phyloP scores from a whole-genome alignment of 2,113 vertebrate genomes.

The Canis aureus region DNA sequence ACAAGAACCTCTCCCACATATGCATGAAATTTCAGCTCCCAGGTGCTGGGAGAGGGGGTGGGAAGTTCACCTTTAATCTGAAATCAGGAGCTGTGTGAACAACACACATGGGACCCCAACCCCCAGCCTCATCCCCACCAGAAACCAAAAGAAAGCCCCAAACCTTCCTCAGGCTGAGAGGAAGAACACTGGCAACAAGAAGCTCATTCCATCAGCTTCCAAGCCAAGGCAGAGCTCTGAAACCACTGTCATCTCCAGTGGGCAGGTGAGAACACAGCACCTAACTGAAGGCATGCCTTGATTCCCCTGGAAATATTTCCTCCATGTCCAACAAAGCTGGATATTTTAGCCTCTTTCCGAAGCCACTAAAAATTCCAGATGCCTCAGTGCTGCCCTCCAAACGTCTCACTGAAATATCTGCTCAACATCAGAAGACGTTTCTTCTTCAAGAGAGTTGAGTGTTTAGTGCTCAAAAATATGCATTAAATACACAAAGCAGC shows the following conservation, averaged over 20 bases:
- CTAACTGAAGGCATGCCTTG: neutral
- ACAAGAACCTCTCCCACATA: neutral
- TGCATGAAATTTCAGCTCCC: neutral
- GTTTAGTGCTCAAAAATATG: neutral
- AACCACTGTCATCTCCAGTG: neutral
- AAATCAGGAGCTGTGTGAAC: neutral
- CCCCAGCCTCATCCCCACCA: neutral
- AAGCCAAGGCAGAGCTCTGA: neutral
- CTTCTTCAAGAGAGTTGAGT: neutral
- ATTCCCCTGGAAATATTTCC: neutral
- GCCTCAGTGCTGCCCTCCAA: neutral
- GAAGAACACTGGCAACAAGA: neutral
- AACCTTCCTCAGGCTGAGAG: neutral
- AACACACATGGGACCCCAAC: neutral
- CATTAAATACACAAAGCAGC: constrained; percentile 27
- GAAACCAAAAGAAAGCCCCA: neutral
- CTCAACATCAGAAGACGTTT: neutral
- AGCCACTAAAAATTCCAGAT: neutral
- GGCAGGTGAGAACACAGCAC: neutral
- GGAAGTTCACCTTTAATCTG: neutral
- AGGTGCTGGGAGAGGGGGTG: neutral
- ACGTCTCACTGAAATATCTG: constrained; percentile 25
- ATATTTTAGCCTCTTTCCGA: neutral
- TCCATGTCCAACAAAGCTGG: neutral
- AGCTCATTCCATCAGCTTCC: neutral